Percentiles rank a stretch among this genome's conserved stretches.
Evolutionary conservation across 1,140 invertebrate species (phyloP).

Genomic region (Diprion similis): DNA sequence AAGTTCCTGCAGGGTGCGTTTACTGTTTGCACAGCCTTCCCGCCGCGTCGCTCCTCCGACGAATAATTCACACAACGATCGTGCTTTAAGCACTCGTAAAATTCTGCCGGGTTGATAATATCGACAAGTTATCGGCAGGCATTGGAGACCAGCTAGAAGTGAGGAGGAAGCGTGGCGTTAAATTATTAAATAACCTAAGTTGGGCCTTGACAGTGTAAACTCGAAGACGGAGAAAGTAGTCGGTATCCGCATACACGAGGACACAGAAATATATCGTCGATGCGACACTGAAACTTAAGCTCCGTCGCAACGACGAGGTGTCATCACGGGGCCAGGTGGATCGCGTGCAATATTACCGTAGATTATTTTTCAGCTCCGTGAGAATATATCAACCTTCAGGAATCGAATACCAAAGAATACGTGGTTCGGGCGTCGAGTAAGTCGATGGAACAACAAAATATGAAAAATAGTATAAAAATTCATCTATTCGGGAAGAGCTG

Average conservation of each 20-base stretch:
- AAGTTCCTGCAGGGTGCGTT: neutral
- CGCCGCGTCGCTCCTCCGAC: neutral
- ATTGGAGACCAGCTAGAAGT: neutral
- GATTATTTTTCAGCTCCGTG: neutral
- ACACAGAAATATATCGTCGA: neutral
- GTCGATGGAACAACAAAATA: neutral
- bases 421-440: too few relatives aligned
- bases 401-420: neutral
- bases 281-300: neutral
- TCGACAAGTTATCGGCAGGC: neutral
- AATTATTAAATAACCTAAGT: neutral
- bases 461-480: too few relatives aligned
- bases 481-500: too few relatives aligned
- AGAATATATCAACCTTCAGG: neutral
- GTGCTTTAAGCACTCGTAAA: slow-evolving; percentile 7
- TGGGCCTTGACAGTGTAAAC: neutral
- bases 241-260: neutral
- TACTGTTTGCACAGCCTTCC: slow-evolving; percentile 7
- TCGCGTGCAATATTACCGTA: neutral
- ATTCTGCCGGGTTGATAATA: neutral
- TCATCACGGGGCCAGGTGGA: neutral
- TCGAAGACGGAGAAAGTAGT: too few relatives aligned
- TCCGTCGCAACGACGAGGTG: neutral
- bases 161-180: neutral
- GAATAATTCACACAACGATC: neutral